Evolutionary conservation across 2,888 invertebrate species (phyloP), one percentile per base, ranked within the genome.

Genomic region (Cactoblastis cactorum): DNA sequence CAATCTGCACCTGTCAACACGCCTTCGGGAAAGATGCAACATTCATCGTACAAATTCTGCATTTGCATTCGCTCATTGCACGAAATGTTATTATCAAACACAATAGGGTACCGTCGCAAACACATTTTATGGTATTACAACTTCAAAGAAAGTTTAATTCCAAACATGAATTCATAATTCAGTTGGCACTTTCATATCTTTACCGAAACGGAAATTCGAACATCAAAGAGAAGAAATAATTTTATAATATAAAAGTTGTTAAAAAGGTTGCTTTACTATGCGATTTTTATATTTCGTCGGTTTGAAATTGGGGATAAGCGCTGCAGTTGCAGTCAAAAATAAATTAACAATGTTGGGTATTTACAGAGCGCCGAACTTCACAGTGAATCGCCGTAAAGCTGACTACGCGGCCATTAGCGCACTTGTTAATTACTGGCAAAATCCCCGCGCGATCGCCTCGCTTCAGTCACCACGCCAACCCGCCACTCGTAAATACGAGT

Each of bases 381-480:
- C 61, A 57, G 54, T 41, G 63, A 53, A 51, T 57, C 59, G 59
- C 61, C 69, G 67, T 68, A 64, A 70, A 71, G 69, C 71, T 67
- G 76, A 69, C 71, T 71, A 69, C 60, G 67, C 53, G 62, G 66
- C 77, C 76, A 80, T 81, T 82, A 82, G 77, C 60, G 62, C 69
- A 60, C 67, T 65, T 69, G 67, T 72, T 79, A 80, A 80, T 78
- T 77, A 79, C 71, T 65, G 64, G 53, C 62, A 66, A 72, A 77
- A 79, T 74, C 74, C 69, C 55, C 52, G 53, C 52, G 43, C 24
- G 37, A 35, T 46, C 37, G 46, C 35, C 12, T 37, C 47, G 47
- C 24, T 37, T 15, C n/a, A n/a, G 45, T 34, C 19, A 15, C 35
- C 34, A 8, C 15, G 8, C 11, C 17, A 11, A 17, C 47, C 37